A percentile compares a stretch with the other conserved stretches of the same genome.
Conservation (phyloP, 1,140 invertebrate species). For the Metaphire vulgaris region DNA sequence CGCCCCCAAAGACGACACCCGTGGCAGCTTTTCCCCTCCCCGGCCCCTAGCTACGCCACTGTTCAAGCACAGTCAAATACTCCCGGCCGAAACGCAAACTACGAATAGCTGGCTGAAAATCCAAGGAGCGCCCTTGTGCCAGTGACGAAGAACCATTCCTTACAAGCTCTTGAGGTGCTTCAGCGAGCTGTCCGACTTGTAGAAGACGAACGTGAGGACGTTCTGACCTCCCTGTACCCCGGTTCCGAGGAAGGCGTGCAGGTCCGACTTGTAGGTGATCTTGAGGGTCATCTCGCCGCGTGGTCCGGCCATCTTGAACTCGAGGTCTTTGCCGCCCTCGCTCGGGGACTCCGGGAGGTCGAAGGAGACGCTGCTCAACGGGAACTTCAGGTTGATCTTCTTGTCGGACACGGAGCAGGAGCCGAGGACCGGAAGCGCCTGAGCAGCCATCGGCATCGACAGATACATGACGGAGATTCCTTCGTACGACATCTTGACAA, state of each 20-base stretch:
- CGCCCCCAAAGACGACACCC: no score
- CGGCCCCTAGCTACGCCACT: no score
- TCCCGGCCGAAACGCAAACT: no score
- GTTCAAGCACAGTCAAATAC: no score
- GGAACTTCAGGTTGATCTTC: slow-evolving; percentile 28
- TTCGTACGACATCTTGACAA: no score
- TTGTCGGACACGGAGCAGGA: slow-evolving; percentile 24
- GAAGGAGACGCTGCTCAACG: slow-evolving; percentile 29
- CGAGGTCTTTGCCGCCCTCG: slow-evolving; percentile 24
- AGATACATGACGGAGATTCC: slow-evolving; percentile 27
- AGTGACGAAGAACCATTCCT: no score
- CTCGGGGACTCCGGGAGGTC: slow-evolving; percentile 29
- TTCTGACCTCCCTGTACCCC: slow-evolving; percentile 25
- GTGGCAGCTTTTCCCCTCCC: no score
- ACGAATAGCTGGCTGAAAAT: no score
- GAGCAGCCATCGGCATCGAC: slow-evolving; percentile 29
- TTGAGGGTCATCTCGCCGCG: slow-evolving; percentile 29
- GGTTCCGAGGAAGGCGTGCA: slow-evolving; percentile 26
- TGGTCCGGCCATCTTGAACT: slow-evolving; percentile 32
- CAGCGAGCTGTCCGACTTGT: slow-evolving; percentile 23
- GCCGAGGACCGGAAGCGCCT: slow-evolving; percentile 27
- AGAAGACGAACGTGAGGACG: slow-evolving; percentile 30
- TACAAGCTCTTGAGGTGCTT: slow-evolving; percentile 24
- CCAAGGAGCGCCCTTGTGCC: no score
- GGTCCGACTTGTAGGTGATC: slow-evolving; percentile 29